Evolutionary conservation across 2,797 vertebrate species (phyloP), one percentile per base, ranked within the genome.

Genomic region (Enteromius viviparus): DNA sequence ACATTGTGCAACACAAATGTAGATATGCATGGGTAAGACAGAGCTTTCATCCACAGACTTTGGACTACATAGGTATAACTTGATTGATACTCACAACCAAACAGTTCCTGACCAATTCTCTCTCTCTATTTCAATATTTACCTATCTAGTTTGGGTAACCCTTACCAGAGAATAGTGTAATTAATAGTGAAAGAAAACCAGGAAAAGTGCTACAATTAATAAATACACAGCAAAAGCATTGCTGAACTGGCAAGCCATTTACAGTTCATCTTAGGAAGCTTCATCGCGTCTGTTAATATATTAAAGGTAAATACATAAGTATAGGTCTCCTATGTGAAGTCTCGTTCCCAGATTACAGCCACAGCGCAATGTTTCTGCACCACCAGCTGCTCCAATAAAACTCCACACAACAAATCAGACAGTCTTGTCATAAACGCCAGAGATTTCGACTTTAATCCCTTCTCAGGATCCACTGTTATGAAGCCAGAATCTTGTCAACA

Each of bases 381-480:
- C 68, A 47, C 12, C 21, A 47, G 55, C 53, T 62, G 55, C 69
- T 74, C 29, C 69, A 74, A 40, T 40, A 81, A 64, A 81, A 81
- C 42, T 12, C 0, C 5, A 65, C 55, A 23, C 19, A 72, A 58
- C 29, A 74, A 64, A 62, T 77, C 45, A 34, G 53, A 51, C 66
- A n/a, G 37, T 51, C 40, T 74, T 19, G 14, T 51, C 29, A 64
- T 40, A 32, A 32, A 72, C 17, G 29, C 2, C 3, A 81, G 55
- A 14, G 1, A 72, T 34, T 32, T 64, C 17, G 6, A 17, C 12
- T 11, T 19, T 32, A 72, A 23, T 62, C 4, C 40, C 45, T n/a
- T 23, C 11, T 47, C 19, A 17, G 17, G 49, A 70, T 42, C 78
- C 42, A 45, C 53, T 1, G 0, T 69, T 32, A 15, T 9, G n/a